Base-by-base conservation (phyloP, 2,888 invertebrate genomes). In the Meganola albula region DNA sequence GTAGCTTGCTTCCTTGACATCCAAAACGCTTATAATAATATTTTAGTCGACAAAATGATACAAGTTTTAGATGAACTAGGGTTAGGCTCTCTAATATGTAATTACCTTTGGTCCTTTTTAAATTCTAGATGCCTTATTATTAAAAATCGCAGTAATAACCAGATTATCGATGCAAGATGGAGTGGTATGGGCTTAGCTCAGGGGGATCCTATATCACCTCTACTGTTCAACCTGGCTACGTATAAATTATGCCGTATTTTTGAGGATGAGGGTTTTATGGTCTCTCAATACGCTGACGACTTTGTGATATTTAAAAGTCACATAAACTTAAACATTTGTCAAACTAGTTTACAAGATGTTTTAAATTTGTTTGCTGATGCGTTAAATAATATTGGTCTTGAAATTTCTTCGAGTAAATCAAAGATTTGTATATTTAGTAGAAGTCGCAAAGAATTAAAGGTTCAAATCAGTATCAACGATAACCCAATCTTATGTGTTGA, bases 221-320 rank as follows among this genome's bases (percentile, higher is more conserved):
- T 25, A 12, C 12, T 25, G 3, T 25, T 25, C 13, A 25, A 25
- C n/a, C 12, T 25, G 2, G 13, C n/a, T 5, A 25, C 25, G 3
- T 12, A 2, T 8, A 8, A 25, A 12, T n/a, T 25, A 12, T 12
- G 12, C 13, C 12, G n/a, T 8, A 25, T 4, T 13, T 8, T 25
- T 3, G 6, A 12, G 4, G 6, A 12, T 3, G 25, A 12, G 4
- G 2, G n/a, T 25, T 8, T 2, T 25, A 4, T 8, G 6, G n/a
- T n/a, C n/a, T n/a, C n/a, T 5, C 25, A 25, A 9, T 25, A 25
- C 13, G 25, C 25, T 2, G 25, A 25, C n/a, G 25, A 25, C 11
- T 25, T 25, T 25, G 13, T 12, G 7, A 12, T 25, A 8, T 25
- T 12, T 25, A 12, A 12, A 8, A 5, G n/a, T 5, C 4, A 21